These are phyloP conservation scores for Automeris io DNA, from an alignment of 2,888 invertebrate genomes.

Conservation along the genomic window DNA sequence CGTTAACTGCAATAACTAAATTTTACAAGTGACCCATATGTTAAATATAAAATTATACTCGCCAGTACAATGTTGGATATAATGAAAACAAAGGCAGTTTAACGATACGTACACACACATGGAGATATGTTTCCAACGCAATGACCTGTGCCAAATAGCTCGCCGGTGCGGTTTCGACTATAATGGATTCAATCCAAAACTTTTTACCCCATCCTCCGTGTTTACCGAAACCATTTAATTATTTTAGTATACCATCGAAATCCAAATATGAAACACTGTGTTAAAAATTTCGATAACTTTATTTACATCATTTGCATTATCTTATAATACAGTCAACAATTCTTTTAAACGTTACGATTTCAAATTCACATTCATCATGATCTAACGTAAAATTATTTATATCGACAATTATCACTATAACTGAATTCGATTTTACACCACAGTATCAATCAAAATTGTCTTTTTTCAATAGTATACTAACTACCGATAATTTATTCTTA, in stretches of 20 bases:
- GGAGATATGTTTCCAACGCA: conserved; percentile 38
- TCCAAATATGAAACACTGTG: conserved; percentile 20
- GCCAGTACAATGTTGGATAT: neutral
- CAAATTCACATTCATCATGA: conserved; percentile 66
- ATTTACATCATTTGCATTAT: conserved; percentile 74
- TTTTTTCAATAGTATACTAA: conserved; percentile 45
- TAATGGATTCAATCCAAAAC: conserved; percentile 67
- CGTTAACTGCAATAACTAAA: too few relatives aligned
- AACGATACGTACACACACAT: conserved; percentile 23
- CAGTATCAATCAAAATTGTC: conserved; percentile 25
- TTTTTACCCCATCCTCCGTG: conserved; percentile 35
- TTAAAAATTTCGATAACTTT: conserved; percentile 71
- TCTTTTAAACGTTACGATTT: conserved; percentile 59
- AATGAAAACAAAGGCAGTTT: conserved; percentile 21
- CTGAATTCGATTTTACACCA: conserved; percentile 36
- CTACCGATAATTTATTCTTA: conserved; percentile 44
- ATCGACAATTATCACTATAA: conserved; percentile 56
- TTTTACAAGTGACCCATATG: too few relatives aligned
- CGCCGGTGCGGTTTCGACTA: conserved; percentile 49
- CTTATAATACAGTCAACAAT: conserved; percentile 76
- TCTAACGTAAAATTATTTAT: conserved; percentile 67
- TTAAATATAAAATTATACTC: too few relatives aligned
- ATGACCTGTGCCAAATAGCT: conserved; percentile 50
- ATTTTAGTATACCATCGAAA: conserved; percentile 13
- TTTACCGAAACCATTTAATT: conserved; percentile 28